These are phyloP conservation scores for Esox lucius DNA, from an alignment of 2,797 vertebrate species.

Conservation along the genomic window DNA sequence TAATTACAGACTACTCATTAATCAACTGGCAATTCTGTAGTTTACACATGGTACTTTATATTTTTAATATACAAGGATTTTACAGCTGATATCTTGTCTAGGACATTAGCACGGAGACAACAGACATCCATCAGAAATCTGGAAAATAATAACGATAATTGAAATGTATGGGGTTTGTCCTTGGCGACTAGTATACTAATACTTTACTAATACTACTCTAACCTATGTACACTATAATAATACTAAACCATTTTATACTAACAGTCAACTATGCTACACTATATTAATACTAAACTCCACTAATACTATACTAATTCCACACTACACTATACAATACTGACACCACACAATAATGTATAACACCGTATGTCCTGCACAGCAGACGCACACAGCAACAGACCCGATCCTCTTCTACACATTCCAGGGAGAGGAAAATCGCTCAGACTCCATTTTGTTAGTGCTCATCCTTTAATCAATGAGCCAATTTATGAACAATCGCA, in stretches of 20 bases:
- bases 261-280: too few relatives aligned
- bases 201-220: background rate
- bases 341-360: background rate
- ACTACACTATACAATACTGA: background rate
- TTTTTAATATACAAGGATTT: background rate
- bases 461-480: conserved; percentile 69
- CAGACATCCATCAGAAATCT: background rate
- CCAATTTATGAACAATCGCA: conserved; percentile 61
- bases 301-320: background rate
- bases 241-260: too few relatives aligned
- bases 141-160: background rate
- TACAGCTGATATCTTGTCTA: background rate
- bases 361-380: background rate
- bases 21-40: background rate
- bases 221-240: background rate
- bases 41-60: background rate
- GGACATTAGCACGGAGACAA: background rate
- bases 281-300: background rate
- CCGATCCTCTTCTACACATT: background rate
- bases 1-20: background rate
- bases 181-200: background rate
- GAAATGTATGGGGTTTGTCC: background rate
- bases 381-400: background rate
- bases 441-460: conserved; percentile 61
- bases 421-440: background rate